Conservation (phyloP, 2,113 vertebrate species). For the Pelvicachromis taeniatus region DNA sequence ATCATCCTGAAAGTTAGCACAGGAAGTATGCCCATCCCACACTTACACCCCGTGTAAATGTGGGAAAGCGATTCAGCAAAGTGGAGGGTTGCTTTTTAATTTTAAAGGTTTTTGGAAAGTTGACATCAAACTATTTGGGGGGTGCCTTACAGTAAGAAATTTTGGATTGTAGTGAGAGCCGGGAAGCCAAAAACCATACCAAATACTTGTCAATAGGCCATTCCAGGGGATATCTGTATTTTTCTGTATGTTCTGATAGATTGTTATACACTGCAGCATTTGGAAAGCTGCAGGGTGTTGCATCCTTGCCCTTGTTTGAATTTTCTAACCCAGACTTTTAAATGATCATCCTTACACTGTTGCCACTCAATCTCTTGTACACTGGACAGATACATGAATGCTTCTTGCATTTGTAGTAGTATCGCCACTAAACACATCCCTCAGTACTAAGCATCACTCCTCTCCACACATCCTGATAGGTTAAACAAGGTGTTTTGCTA, state of each 20-base stretch:
- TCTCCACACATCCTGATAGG: background rate
- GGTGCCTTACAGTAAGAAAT: background rate
- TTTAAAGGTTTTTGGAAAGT: background rate
- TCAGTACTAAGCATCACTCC: background rate
- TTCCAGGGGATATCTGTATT: background rate
- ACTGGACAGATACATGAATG: background rate
- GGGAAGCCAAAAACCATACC: background rate
- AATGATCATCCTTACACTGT: background rate
- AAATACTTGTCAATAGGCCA: background rate
- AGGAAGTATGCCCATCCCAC: background rate
- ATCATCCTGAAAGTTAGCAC: background rate
- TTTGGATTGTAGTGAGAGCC: background rate
- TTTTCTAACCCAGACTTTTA: background rate
- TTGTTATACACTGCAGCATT: background rate
- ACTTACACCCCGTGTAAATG: too few relatives aligned
- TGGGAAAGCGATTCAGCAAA: background rate
- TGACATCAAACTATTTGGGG: background rate
- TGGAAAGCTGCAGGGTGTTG: background rate
- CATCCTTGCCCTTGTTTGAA: background rate
- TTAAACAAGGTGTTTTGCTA: slow-evolving; percentile 3
- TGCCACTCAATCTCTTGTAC: background rate
- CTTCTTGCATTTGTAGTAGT: background rate
- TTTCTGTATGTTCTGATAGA: background rate
- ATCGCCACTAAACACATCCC: background rate
- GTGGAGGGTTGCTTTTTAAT: background rate